Evolutionary conservation across 2,797 vertebrate genomes (phyloP), one percentile per base, ranked within the genome.

Genomic region (Cyprinella venusta): DNA sequence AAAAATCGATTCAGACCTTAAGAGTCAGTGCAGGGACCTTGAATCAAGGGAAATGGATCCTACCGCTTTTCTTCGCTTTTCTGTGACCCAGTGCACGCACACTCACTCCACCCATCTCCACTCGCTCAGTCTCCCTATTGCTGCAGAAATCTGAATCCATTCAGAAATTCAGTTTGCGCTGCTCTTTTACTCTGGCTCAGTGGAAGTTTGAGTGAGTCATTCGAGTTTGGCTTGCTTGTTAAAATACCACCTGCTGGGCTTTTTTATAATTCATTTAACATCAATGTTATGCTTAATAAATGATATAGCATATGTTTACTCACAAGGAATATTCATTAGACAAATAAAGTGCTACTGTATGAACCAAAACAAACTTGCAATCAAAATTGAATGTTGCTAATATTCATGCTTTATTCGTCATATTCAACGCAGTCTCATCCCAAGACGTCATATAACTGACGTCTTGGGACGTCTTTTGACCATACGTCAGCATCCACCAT

Each of bases 141-240:
- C 50, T 19, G 69, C 68, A 75, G 52, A 87, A 84, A 84, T 79
- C 52, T 76, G 68, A 87, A 79, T 76, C 71, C 78, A 74, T 83
- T 84, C 85, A 78, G 85, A 59, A 81, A 80, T 64, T 40, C 59
- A 50, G 52, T 80, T 76, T 65, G 64, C 74, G 78, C 48, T 65
- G 38, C 36, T 77, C 38, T 45, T 77, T 76, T 69, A 75, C 19
- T 30, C 36, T 67, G 40, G 50, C 50, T 64, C 40, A 30, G 42
- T 64, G 42, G 15, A 18, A 45, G 12, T 48, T 71, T 38, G 13
- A 21, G 24, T 45, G 16, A 82, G 15, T 67, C 61, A 40, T 52
- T 81, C 64, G 26, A 10, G 24, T 50, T 36, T 63, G 21, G 21
- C 74, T 65, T 79, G 74, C 76, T 54, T 82, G 59, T 74, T 59